Conservation (phyloP, 2,797 vertebrate species). For the Parambassis ranga region DNA sequence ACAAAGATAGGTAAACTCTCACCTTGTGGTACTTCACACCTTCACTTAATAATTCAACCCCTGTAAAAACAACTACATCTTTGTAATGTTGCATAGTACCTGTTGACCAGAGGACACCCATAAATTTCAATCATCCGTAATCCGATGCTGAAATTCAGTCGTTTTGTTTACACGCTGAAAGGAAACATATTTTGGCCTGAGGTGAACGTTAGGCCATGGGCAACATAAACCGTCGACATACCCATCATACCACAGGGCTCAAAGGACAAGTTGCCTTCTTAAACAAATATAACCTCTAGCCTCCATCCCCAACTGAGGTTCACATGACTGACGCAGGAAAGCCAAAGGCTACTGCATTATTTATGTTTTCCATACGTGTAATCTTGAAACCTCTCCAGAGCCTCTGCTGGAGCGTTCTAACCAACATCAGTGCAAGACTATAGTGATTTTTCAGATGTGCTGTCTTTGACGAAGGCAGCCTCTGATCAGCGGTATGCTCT, state of each 20-base stretch:
- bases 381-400: background rate
- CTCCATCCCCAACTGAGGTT: conserved; percentile 3
- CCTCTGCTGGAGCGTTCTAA: background rate
- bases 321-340: conserved; percentile 21
- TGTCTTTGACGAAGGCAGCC: background rate
- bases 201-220: conserved; percentile 36
- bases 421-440: background rate
- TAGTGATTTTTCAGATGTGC: background rate
- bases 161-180: conserved; percentile 17
- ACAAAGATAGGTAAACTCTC: background rate
- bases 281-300: conserved; percentile 55
- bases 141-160: conserved; percentile 30
- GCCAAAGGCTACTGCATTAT: background rate
- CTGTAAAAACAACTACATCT: background rate
- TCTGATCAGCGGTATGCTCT: background rate
- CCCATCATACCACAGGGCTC: conserved; percentile 47
- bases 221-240: conserved; percentile 39
- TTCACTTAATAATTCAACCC: background rate
- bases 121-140: conserved; percentile 32
- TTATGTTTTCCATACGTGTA: background rate
- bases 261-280: conserved; percentile 30
- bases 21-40: background rate
- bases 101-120: background rate
- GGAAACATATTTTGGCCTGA: conserved; percentile 25
- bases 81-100: background rate